Base-by-base conservation (phyloP, 2,888 invertebrate genomes). In the Dorcus hopei region DNA sequence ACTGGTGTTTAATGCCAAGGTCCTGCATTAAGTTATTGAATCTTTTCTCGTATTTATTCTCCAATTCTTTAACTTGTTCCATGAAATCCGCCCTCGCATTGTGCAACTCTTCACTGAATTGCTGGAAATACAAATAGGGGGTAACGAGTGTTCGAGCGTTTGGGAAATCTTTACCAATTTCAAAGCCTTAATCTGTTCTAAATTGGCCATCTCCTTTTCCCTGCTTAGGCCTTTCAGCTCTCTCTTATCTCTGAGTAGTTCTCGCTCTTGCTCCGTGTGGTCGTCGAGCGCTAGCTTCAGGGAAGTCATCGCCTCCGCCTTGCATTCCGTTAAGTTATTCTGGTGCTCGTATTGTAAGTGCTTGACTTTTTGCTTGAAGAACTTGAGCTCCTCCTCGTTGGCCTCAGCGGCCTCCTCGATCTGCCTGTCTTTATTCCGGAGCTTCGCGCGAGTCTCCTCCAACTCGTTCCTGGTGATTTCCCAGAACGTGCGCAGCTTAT, bases 401-500 rank as follows among this genome's bases (percentile, higher is more conserved):
- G 90, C 85, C 74, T 95, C 94, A 66, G 90, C 87, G 0, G 89
- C 83, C 77, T 95, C 91, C 79, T 95, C 95, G 66, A 95, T 90
- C 65, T 94, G 93, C 66, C 93, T 83, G 74, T 95, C 91, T 77
- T 90, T 91, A 70, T 89, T 87, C 69, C 90, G 74, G 9, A 89
- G 74, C 69, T 84, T 83, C 4, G 92, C 89, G 73, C 88, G 87
- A 9, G 87, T 86, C 80, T 95, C 93, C 72, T 95, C 93, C 43
- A 96, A 79, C 74, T 97, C 93, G 68, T 91, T 88, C 65, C 93
- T 86, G 0, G 95, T 92, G 54, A 97, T 95, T 79, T 97, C 96
- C 97, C 97, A 97, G 76, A 95, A 96, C 3, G 93, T 93, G 66
- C 94, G 85, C 11, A 97, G 83, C 80, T 96, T 96, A 76, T 97